A percentile compares a stretch with the other conserved stretches of the same genome.
Evolutionary conservation across 2,888 invertebrate genomes (phyloP).

Genomic region (Oscheius sp.): DNA sequence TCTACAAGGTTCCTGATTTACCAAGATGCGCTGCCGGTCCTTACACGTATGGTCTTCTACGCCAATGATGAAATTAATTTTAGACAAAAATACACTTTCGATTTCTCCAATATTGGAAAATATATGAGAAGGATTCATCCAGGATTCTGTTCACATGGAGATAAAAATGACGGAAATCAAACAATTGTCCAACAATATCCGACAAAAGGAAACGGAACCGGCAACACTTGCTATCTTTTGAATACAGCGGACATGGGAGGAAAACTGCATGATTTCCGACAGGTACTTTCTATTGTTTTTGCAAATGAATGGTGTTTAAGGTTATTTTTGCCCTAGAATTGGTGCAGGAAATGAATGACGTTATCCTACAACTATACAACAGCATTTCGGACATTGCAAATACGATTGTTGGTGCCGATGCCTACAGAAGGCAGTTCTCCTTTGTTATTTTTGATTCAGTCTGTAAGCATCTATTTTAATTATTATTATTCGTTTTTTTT

Average conservation of each 20-base stretch:
- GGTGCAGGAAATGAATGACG: background rate
- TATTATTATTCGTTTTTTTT: too few relatives aligned
- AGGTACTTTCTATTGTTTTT: background rate
- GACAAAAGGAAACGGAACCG: background rate
- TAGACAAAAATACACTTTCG: slow-evolving; percentile 3
- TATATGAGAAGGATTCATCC: slow-evolving; percentile 9
- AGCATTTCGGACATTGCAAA: background rate
- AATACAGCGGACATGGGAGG: slow-evolving; percentile 19
- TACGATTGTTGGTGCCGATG: background rate
- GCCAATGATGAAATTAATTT: background rate
- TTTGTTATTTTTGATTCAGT: slow-evolving; percentile 9
- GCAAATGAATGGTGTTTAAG: too few relatives aligned
- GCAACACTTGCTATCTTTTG: background rate
- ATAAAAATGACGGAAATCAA: background rate
- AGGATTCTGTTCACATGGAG: slow-evolving; percentile 17
- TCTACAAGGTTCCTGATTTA: background rate
- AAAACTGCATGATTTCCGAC: slow-evolving; percentile 23
- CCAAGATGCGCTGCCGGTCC: slow-evolving; percentile 5
- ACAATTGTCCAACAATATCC: slow-evolving; percentile 2
- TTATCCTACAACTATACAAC: background rate
- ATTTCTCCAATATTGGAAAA: too few relatives aligned
- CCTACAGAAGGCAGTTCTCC: background rate
- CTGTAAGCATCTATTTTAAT: background rate
- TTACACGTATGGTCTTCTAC: background rate
- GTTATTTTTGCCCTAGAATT: slow-evolving; percentile 14